Evolutionary conservation across 2,113 vertebrate species (phyloP).

Genomic region (Terrapene triunguis): DNA sequence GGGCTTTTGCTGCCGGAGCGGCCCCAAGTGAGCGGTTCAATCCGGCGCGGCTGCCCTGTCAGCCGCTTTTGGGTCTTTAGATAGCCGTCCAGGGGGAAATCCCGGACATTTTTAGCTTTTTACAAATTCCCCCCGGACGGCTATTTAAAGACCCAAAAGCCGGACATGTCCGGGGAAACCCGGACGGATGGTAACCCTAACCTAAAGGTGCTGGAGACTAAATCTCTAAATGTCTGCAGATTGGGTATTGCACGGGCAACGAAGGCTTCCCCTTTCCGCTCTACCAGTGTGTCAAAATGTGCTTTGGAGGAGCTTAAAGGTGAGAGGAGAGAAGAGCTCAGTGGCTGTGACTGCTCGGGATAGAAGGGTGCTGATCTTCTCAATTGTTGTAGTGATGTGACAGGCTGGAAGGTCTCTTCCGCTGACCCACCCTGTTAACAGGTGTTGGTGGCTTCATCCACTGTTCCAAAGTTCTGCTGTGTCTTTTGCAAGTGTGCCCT

Average conservation of each 20-base stretch:
- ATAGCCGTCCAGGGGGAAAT: too few relatives aligned
- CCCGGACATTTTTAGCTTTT: too few relatives aligned
- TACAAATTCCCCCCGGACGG: too few relatives aligned
- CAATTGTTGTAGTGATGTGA: not conserved
- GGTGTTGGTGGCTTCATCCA: not conserved
- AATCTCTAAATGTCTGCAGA: constrained; percentile 37
- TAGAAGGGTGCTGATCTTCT: not conserved
- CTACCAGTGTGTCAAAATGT: not conserved
- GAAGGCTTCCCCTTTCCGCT: not conserved
- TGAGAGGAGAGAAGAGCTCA: not conserved
- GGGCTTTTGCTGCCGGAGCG: too few relatives aligned
- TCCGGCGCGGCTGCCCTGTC: too few relatives aligned
- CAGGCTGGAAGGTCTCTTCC: not conserved
- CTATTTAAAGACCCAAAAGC: too few relatives aligned
- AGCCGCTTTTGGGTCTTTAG: too few relatives aligned
- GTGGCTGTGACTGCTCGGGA: not conserved
- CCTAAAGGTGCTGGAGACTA: not conserved
- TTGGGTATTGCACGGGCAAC: not conserved
- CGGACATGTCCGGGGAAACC: too few relatives aligned
- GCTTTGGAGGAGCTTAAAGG: not conserved
- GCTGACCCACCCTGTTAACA: fast-evolving
- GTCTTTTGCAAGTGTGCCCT: not conserved
- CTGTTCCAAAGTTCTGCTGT: not conserved
- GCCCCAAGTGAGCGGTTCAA: too few relatives aligned
- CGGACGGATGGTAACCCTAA: too few relatives aligned